Conservation (phyloP, 2,797 vertebrate genomes). For the Aselliscus stoliczkanus region DNA sequence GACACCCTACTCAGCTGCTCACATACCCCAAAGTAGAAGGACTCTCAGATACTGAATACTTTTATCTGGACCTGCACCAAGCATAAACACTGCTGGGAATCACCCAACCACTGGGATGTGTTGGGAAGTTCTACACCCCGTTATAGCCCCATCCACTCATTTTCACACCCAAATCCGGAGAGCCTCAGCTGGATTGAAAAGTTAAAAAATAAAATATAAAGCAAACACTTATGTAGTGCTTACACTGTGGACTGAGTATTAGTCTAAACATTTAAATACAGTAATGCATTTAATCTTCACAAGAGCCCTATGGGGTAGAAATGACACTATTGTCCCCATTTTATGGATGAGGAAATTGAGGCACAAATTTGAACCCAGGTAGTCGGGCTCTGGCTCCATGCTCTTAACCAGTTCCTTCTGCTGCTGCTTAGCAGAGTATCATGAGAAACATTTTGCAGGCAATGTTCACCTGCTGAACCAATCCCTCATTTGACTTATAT, state of each 20-base stretch:
- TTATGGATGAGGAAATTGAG: conserved; percentile 36
- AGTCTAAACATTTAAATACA: background rate
- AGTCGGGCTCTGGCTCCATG: background rate
- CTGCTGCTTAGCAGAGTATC: background rate
- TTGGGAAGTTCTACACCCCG: background rate
- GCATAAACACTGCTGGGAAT: conserved; percentile 57
- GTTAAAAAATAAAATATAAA: conserved; percentile 31
- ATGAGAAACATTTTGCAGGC: background rate
- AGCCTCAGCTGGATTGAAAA: conserved; percentile 20
- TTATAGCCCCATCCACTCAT: background rate
- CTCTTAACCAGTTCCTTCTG: background rate
- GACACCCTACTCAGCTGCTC: conserved; percentile 53
- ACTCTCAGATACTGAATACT: conserved; percentile 18
- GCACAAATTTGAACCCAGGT: background rate
- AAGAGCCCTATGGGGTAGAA: background rate
- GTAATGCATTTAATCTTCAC: conserved; percentile 10
- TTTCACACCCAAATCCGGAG: conserved; percentile 1
- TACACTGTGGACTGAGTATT: conserved; percentile 12
- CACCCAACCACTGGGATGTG: background rate
- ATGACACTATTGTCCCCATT: background rate
- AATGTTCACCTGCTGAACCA: background rate
- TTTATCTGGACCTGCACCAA: conserved; percentile 33
- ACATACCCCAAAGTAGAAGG: background rate
- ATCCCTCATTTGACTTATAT: background rate
- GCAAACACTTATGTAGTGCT: conserved; percentile 46